phyloP scores from a whole-genome alignment of 1,140 invertebrate species.

The Achatina immaculata region DNA sequence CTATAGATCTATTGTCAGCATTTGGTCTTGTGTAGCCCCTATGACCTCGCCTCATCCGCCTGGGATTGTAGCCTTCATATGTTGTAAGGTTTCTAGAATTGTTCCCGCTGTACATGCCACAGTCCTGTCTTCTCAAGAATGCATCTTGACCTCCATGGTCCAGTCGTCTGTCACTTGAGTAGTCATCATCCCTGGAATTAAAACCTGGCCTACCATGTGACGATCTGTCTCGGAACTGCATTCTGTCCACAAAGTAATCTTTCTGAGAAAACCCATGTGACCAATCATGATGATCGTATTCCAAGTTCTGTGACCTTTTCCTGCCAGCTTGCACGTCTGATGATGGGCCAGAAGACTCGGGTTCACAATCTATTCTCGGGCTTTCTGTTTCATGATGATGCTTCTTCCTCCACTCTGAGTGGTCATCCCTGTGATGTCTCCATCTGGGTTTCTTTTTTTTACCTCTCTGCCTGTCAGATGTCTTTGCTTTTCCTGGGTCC shows the following conservation, averaged over 20 bases:
- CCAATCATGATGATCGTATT: no score
- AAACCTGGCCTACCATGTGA: neutral
- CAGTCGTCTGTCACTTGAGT: neutral
- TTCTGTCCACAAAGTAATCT: neutral
- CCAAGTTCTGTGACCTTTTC: neutral
- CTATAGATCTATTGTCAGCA: no score
- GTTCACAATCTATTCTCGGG: neutral
- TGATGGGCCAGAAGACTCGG: neutral
- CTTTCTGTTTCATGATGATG: neutral
- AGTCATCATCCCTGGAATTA: neutral
- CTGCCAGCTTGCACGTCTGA: neutral
- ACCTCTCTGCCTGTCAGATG: neutral
- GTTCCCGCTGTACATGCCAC: neutral
- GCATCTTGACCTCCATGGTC: neutral
- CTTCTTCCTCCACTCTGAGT: neutral
- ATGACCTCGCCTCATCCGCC: neutral
- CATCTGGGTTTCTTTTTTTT: neutral
- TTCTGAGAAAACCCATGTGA: no score
- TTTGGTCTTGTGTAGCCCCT: neutral
- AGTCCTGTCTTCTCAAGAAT: no score
- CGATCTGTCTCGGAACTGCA: neutral
- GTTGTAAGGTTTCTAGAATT: neutral
- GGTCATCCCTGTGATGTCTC: constrained; percentile 2
- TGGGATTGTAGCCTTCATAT: neutral
- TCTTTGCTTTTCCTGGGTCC: neutral